Evolutionary conservation across 2,797 vertebrate genomes (phyloP), one percentile per base, ranked within the genome.

Genomic region (Silurus lanzhouensis): DNA sequence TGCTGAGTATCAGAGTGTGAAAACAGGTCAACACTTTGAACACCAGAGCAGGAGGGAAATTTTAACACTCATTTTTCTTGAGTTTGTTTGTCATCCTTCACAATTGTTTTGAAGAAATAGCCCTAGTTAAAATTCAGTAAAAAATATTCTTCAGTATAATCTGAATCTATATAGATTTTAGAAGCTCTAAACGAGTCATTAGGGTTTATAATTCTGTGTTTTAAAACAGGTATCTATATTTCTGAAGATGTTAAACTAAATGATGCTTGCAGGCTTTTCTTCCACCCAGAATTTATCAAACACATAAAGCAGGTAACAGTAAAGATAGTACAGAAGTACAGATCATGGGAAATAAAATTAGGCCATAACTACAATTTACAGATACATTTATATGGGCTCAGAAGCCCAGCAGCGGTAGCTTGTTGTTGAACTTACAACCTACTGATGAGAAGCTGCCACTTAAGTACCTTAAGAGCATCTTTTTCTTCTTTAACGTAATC

Each of bases 11-110:
- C 57, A 82, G 48, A 57, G 82, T 64, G 17, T 71, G 61, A 87
- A 83, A 89, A 82, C 68, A 82, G 72, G 66, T 85, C 70, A 55
- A 85, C 84, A 85, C 58, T 27, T 70, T 80, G 57, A 74, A 75
- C 60, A 48, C 13, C 9, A 74, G 31, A 82, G 71, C 84, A 83
- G 82, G 75, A 84, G 82, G 80, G 55, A 64, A 5, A 15, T 10
- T 57, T 85, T 83, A 84, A 38, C 68, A 68, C 52, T 13, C 12
- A 5, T 74, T 55, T 48, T 57, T 76, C 48, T 74, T 74, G 8
- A 38, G 38, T 13, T 44, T 64, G 17, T 48, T 64, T 31, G 15
- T 46, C 72, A 55, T 55, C 22, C 13, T 55, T 75, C 14, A 58
- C 15, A 31, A 15, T 58, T 14, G 8, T 76, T 52, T 46, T 57